Base-by-base conservation (phyloP, 2,113 vertebrate genomes). In the Ophthalmolycus amberensis region DNA sequence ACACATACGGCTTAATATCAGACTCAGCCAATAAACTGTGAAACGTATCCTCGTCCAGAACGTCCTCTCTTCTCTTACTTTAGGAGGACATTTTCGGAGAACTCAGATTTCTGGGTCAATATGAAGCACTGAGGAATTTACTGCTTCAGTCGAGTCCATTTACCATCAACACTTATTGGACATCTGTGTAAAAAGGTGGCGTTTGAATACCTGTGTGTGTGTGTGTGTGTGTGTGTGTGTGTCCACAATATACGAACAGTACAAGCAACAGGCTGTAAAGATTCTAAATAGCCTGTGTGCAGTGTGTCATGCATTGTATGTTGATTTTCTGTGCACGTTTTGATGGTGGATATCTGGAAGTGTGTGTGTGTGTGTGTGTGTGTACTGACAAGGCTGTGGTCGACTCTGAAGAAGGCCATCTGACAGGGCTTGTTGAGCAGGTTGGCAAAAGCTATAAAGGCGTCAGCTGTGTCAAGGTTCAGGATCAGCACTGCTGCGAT, bases 341-440 rank as follows among this genome's bases (percentile, higher is more conserved):
- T 25, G 25, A 25, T 25, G 25, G 25, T 25, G 25, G 25, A 25
- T 25, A 25, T 25, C 25, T 25, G 25, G 25, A 25, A 25, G 66
- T 77, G 27, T 66, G 29, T 52, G 72, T 52, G 27, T 66, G 29
- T 52, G 72, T 52, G 38, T 64, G 52, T 16, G 42, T 66, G 68
- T 77, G 34, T 14, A 97, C 98, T 97, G 87, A 99, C 98, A 95
- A 99, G 97, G 96, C 97, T 95, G 81, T 99, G 97, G 95, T 99
- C 97, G 87, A 99, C 97, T 87, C 98, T 96, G 92, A 98, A 99
- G 94, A 99, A 99, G 0, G 97, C 97, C 97, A 99, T 98, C 90
- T 99, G 98, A 95, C 98, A 99, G 71, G 98, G 98, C 81, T 97
- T 99, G 92, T 99, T 99, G 93, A 99, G 91, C 88, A 99, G 96